These are phyloP conservation scores for Fistularia commersonii DNA, from an alignment of 2,797 vertebrate species.

Conservation along the genomic window DNA sequence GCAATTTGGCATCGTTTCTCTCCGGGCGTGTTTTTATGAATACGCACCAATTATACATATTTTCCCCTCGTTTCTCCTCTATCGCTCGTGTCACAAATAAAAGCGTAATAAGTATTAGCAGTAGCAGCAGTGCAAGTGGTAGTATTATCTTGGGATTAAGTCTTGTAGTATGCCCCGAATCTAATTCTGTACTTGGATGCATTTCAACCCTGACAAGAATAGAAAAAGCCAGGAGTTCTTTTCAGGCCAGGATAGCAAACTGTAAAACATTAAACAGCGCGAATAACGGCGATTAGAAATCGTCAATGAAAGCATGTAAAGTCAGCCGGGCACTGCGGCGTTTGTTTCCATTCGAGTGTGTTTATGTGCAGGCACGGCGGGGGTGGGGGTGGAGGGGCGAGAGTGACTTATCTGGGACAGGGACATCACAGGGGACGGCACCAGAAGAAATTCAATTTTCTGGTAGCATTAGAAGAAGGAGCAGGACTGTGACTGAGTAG, in stretches of 20 bases:
- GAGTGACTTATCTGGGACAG: conserved; percentile 72
- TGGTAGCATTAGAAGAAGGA: conserved; percentile 42
- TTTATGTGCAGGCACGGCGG: conserved; percentile 25
- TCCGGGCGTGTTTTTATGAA: too few relatives aligned
- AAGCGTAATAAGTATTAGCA: background rate
- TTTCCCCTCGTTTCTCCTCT: background rate
- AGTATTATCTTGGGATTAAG: conserved; percentile 2
- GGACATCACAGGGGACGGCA: conserved; percentile 66
- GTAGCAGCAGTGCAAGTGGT: background rate
- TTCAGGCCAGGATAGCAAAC: conserved; percentile 10
- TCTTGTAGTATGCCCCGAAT: conserved; percentile 1
- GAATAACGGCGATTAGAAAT: conserved; percentile 22
- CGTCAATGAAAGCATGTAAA: conserved; percentile 28
- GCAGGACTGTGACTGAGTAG: conserved; percentile 58
- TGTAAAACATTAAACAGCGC: conserved; percentile 19
- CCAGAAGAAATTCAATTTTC: conserved; percentile 66
- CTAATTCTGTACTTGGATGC: conserved; percentile 9
- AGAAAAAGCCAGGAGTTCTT: conserved; percentile 1
- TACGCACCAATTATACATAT: too few relatives aligned
- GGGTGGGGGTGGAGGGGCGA: conserved; percentile 22
- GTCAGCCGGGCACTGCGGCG: conserved; percentile 6
- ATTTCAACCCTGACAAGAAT: conserved; percentile 9
- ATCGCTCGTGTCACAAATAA: background rate
- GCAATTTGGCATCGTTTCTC: too few relatives aligned
- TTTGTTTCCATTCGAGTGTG: conserved; percentile 12